Conservation (phyloP, 1,140 invertebrate species). For the Hycleus cichorii region DNA sequence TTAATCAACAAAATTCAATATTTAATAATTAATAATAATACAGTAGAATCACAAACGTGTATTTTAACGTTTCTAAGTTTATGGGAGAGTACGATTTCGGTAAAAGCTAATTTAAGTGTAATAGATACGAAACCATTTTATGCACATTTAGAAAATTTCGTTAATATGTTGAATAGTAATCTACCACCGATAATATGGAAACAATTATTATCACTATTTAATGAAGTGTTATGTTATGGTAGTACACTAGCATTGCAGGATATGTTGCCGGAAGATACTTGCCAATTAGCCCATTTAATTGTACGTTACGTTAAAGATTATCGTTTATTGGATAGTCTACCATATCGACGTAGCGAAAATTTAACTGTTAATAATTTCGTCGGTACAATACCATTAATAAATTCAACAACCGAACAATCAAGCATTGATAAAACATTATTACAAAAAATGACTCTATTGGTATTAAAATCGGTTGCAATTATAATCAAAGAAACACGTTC, state of each 20-base stretch:
- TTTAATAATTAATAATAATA: slow-evolving; percentile 49
- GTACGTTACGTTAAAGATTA: slow-evolving; percentile 80
- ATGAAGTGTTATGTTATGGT: slow-evolving; percentile 83
- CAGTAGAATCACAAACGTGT: slow-evolving; percentile 54
- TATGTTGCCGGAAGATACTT: slow-evolving; percentile 77
- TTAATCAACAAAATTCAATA: slow-evolving; percentile 60
- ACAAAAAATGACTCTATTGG: slow-evolving; percentile 76
- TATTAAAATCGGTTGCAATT: slow-evolving; percentile 81
- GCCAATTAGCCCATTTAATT: slow-evolving; percentile 72
- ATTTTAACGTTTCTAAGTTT: slow-evolving; percentile 75
- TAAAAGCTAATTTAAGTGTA: slow-evolving; percentile 81
- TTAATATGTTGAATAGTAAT: slow-evolving; percentile 61
- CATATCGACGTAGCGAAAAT: slow-evolving; percentile 42
- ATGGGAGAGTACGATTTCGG: slow-evolving; percentile 87
- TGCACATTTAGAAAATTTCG: slow-evolving; percentile 72
- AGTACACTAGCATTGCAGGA: slow-evolving; percentile 82
- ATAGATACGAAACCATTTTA: slow-evolving; percentile 85
- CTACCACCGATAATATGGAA: slow-evolving; percentile 75
- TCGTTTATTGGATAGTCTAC: slow-evolving; percentile 62
- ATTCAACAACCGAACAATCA: slow-evolving; percentile 27
- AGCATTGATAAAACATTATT: slow-evolving; percentile 63
- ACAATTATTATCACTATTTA: slow-evolving; percentile 73
- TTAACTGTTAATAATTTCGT: slow-evolving; percentile 38
- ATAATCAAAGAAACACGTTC: slow-evolving; percentile 83
- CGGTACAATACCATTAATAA: slow-evolving; percentile 29